A percentile compares a stretch with the other conserved stretches of the same genome.
Conservation (phyloP, 2,113 vertebrate species). For the Glareola pratincola region DNA sequence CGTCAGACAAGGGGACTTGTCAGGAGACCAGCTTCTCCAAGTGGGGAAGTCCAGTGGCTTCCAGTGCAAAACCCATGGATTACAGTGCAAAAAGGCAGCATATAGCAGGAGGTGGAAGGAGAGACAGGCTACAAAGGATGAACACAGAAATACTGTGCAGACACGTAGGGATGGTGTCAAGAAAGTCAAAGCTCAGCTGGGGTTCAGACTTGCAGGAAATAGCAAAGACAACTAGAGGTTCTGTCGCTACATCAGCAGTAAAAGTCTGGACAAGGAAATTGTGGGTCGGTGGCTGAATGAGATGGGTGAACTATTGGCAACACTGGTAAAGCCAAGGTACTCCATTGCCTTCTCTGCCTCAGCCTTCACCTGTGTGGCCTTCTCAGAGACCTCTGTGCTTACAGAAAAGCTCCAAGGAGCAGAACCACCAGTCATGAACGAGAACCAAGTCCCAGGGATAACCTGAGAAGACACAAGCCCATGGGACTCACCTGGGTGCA, state of each 20-base stretch:
- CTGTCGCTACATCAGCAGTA: not conserved
- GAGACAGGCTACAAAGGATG: not conserved
- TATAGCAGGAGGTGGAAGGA: not conserved
- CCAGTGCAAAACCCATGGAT: not conserved
- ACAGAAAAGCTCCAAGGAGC: not conserved
- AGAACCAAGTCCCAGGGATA: not conserved
- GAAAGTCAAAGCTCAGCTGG: not conserved
- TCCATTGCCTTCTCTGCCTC: not conserved
- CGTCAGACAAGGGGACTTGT: not conserved
- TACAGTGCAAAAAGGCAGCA: not conserved
- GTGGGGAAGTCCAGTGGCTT: not conserved
- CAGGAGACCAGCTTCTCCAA: not conserved
- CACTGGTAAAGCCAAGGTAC: rapidly evolving
- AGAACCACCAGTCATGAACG: not conserved
- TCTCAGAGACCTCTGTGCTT: not conserved
- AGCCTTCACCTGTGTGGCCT: not conserved
- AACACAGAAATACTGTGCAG: rapidly evolving
- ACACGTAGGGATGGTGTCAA: not conserved
- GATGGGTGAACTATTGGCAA: not conserved
- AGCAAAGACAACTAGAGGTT: not conserved
- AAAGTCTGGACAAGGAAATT: not conserved
- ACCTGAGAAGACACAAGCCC: not conserved
- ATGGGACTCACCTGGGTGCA: not conserved
- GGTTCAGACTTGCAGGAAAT: not conserved
- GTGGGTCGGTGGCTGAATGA: not conserved